Conservation (phyloP, 2,888 invertebrate species). For the Pachydiplax longipennis region DNA sequence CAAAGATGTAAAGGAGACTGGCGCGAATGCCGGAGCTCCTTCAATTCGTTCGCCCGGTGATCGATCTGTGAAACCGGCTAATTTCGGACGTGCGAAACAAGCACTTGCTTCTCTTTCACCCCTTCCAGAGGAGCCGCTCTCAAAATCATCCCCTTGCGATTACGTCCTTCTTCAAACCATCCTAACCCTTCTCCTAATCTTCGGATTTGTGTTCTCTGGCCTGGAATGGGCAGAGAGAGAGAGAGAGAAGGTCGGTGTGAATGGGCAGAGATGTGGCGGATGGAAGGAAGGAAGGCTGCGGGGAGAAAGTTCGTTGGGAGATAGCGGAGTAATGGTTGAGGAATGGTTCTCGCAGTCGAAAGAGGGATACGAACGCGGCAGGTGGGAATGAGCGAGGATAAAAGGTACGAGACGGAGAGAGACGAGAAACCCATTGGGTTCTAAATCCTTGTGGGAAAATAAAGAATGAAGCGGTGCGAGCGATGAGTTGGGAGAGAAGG, state of each 20-base stretch:
- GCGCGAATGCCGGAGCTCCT: neutral
- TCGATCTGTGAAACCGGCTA: neutral
- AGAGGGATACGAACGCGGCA: neutral
- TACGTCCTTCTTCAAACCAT: neutral
- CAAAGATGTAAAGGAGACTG: neutral
- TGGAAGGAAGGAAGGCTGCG: neutral
- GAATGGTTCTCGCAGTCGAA: neutral
- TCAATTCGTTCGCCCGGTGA: neutral
- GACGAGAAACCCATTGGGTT: neutral
- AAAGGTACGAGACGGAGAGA: too few relatives aligned
- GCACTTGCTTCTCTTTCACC: neutral
- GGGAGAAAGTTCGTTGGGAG: neutral
- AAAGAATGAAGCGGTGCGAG: too few relatives aligned
- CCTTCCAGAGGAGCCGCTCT: neutral
- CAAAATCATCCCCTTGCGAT: neutral
- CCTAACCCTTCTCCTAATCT: neutral
- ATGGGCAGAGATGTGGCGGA: neutral
- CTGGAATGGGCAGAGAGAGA: neutral
- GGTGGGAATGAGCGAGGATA: too few relatives aligned
- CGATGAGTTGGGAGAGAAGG: neutral
- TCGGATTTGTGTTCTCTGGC: slow-evolving; percentile 14
- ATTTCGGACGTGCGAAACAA: slow-evolving; percentile 14
- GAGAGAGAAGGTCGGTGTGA: neutral
- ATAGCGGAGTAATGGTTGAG: neutral
- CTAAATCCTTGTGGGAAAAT: neutral